These are phyloP conservation scores for Lasioglossum morio DNA, from an alignment of 2,888 invertebrate species.

Conservation along the genomic window DNA sequence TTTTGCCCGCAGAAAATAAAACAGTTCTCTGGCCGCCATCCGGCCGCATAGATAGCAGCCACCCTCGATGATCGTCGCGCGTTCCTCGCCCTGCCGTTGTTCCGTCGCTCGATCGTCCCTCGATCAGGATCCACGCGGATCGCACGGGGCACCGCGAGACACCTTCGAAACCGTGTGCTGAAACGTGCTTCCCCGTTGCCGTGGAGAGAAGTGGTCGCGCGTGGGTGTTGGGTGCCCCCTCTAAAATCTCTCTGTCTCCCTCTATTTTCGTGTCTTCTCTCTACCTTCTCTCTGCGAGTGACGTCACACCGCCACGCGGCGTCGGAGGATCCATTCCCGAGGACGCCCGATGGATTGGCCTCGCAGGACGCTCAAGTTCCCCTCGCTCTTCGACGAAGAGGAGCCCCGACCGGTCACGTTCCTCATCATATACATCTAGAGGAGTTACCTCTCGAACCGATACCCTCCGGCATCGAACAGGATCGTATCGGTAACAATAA, in stretches of 20 bases:
- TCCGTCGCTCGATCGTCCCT: background rate
- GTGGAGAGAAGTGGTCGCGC: constrained; percentile 58
- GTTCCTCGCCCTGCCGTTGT: constrained; percentile 27
- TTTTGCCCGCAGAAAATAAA: constrained; percentile 79
- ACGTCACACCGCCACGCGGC: constrained; percentile 36
- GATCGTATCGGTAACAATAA: background rate
- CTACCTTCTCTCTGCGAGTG: background rate
- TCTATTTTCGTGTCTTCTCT: background rate
- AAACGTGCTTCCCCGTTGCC: constrained; percentile 12
- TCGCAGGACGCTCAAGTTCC: constrained; percentile 20
- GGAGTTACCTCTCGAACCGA: background rate
- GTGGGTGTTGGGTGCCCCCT: constrained; percentile 70
- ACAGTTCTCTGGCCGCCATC: constrained; percentile 78
- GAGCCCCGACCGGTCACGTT: constrained; percentile 4
- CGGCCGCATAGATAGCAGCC: constrained; percentile 76
- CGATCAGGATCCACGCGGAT: background rate
- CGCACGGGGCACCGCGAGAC: constrained; percentile 18
- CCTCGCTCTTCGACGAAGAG: constrained; percentile 15
- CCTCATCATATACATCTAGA: background rate
- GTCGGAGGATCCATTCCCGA: constrained; percentile 25
- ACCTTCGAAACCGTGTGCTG: constrained; percentile 24
- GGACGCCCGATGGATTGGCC: constrained; percentile 38
- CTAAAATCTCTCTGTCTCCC: constrained; percentile 33
- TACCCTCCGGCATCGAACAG: background rate
- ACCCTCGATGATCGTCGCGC: constrained; percentile 68